Evolutionary conservation across 2,113 vertebrate genomes (phyloP), one percentile per base, ranked within the genome.

Genomic region (Melanerpes formicivorus): DNA sequence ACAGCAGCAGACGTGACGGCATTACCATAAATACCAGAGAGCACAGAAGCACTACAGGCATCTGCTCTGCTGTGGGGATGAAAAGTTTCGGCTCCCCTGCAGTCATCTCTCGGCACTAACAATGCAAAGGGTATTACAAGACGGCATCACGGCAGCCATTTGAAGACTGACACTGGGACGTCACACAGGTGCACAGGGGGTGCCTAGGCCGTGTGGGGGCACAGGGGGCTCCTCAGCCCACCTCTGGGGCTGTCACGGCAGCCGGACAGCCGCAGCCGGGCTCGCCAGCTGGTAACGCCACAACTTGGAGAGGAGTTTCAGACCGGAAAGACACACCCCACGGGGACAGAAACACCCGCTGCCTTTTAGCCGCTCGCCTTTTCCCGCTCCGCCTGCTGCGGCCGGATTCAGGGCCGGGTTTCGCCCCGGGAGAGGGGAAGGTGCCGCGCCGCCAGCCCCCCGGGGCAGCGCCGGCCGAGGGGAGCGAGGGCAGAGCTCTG

Each of bases 171-270:
- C 14, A 19, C 25, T 10, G 1, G 15, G 42, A 6, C 2, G 29
- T 18, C 18, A 10, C 30, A 30, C 26, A 23, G 6, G n/a, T 29
- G 8, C 65, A 21, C 14, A 56, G 27, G 27, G 29, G 5, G 27
- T 11, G 18, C 84, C 52, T 0, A 6, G 27, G 26, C 55, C 27
- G 55, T 56, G 0, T 0, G 76, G 13, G 72, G 0, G n/a, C 1
- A 18, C 34, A 2, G 48, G 32, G 26, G 0, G 34, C 2, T 3
- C 2, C 50, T 0, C 52, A 2, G 67, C 18, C 2, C 73, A 9
- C 1, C 44, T 15, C 73, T 0, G 3, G 5, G 32, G 11, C 1
- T 0, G 25, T 3, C 15, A 9, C 55, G 18, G 67, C 71, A 7
- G 55, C 63, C 10, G 16, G 8, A 6, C 22, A 13, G 27, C 55